Conservation (phyloP, 64 coral and sea anemone genomes). For the Pocillopora damicornis region DNA sequence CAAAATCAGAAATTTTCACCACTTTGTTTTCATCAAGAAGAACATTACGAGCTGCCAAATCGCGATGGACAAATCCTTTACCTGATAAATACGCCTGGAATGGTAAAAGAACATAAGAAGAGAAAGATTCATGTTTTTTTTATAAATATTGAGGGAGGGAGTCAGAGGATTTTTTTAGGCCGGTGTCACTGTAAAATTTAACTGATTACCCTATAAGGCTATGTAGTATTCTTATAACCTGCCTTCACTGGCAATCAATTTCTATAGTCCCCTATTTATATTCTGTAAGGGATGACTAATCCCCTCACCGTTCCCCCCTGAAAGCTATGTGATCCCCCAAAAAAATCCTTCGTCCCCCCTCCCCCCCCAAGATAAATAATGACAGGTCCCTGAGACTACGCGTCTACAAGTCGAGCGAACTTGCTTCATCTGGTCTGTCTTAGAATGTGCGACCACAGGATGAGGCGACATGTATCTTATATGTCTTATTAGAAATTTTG, state of each 20-base stretch:
- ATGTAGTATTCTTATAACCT: neutral
- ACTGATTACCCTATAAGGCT: neutral
- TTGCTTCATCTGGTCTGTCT: too few species aligned
- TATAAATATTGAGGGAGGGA: neutral
- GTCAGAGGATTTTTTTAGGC: neutral
- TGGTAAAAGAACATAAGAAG: neutral
- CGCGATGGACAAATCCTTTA: constrained; percentile 43
- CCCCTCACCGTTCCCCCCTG: too few species aligned
- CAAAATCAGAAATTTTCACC: constrained; percentile 56
- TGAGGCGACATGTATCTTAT: too few species aligned
- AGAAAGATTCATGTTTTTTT: neutral
- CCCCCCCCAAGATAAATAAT: too few species aligned
- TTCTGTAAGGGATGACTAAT: too few species aligned
- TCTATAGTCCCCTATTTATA: too few species aligned
- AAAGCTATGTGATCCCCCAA: too few species aligned
- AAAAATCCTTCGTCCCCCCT: too few species aligned
- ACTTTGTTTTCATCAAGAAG: constrained; percentile 37
- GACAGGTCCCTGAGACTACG: too few species aligned
- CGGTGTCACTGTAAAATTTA: neutral
- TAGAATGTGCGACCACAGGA: too few species aligned
- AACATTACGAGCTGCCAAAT: constrained; percentile 49
- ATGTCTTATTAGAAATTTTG: too few species aligned
- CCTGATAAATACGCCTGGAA: constrained; percentile 12
- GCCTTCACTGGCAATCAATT: neutral
- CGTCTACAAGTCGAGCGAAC: too few species aligned